Base-by-base conservation (phyloP, 2,888 invertebrate genomes). In the Xestia sexstrigata region DNA sequence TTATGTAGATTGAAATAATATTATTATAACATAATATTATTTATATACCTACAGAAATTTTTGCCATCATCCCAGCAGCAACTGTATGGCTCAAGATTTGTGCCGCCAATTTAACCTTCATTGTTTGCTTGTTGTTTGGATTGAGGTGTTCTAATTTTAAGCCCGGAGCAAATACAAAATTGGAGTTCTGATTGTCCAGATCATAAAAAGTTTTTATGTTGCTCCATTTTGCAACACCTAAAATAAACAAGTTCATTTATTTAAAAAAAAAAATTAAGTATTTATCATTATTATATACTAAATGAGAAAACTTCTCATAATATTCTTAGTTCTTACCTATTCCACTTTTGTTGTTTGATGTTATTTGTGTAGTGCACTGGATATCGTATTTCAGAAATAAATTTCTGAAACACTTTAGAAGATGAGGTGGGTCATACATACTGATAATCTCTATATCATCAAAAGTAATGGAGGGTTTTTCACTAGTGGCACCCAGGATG, bases 351-450 rank as follows among this genome's bases (percentile, higher is more conserved):
- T 52, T 69, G 69, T 70, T 76, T 79, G 63, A 67, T 67, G 67
- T 47, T 20, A 67, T 67, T 67, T 76, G 60, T 72, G 67, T 62
- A n/a, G 63, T 73, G 68, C 78, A 84, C 67, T 82, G 42, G 30
- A 86, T 81, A 73, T 87, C 65, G 66, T 87, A 83, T 69, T 87
- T 87, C 65, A 82, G 30, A 79, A 85, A 83, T 42, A 42, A 42
- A 42, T 42, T 42, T 42, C 42, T 30, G 65, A 85, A 86, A 62
- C 85, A 86, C 70, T 86, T 86, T 11, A 86, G 62, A 26, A 86
- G 68, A 80, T 87, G 86, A 55, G 86, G 86, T 11, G 84, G 39
- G 65, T 85, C 85, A 66, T 76, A 83, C n/a, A 86, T 26, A 20
- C 75, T 69, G 8, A 79, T 70, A 47, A 84, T 69, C 62, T 84